These are phyloP conservation scores for Calephelis virginiensis DNA, from an alignment of 1,140 invertebrate species.

Conservation along the genomic window DNA sequence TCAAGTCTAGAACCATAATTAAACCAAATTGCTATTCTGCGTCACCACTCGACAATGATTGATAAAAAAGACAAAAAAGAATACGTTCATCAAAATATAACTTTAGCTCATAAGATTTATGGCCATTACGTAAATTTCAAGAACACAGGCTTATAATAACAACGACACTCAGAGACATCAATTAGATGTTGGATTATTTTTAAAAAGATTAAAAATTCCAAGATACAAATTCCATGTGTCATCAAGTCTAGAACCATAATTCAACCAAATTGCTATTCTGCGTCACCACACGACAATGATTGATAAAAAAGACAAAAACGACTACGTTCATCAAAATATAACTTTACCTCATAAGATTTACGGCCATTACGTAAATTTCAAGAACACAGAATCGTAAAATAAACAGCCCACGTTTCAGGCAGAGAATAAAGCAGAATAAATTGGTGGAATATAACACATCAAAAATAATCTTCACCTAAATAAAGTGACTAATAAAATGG, in stretches of 20 bases:
- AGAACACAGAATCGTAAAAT: conserved; percentile 11
- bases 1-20: conserved; percentile 1
- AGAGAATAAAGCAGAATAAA: conserved; percentile 18
- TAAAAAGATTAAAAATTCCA: background rate
- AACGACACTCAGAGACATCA: too few species aligned
- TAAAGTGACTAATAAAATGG: conserved; percentile 18
- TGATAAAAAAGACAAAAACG: conserved; percentile 7
- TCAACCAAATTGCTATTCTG: background rate
- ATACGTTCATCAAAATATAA: conserved; percentile 11
- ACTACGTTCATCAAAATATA: conserved; percentile 8
- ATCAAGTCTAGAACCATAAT: conserved; percentile 1
- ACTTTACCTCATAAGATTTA: conserved; percentile 14
- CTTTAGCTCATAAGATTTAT: conserved; percentile 11
- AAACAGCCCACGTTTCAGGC: conserved; percentile 7
- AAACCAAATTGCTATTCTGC: background rate
- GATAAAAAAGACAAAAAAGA: conserved; percentile 1
- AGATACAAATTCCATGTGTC: background rate
- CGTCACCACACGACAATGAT: conserved; percentile 6
- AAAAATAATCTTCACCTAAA: conserved; percentile 18
- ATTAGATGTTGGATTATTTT: background rate
- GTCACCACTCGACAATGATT: conserved; percentile 7
- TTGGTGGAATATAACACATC: conserved; percentile 11
- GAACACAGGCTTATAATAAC: too few species aligned
- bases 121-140: conserved; percentile 5
- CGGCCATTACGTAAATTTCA: conserved; percentile 3